These are phyloP conservation scores for Caenorhabditis remanei DNA, from an alignment of 1,140 invertebrate species.

Conservation along the genomic window DNA sequence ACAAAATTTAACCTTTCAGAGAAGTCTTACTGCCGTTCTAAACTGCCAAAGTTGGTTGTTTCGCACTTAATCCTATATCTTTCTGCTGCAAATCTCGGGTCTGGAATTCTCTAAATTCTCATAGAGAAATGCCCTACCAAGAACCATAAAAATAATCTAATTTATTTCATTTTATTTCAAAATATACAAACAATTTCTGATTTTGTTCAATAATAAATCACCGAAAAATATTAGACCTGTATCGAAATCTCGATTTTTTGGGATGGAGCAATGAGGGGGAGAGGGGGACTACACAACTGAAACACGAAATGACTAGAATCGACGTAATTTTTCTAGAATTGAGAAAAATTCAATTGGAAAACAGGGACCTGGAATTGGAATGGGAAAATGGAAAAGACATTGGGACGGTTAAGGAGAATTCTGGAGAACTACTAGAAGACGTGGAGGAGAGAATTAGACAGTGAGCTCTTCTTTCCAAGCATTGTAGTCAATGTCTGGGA, in stretches of 20 bases:
- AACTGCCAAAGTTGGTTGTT: too few relatives aligned
- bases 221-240: conserved; percentile 56
- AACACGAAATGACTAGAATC: conserved; percentile 31
- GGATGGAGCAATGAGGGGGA: not conserved
- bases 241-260: conserved; percentile 48
- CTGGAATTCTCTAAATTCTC: too few relatives aligned
- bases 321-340: not conserved
- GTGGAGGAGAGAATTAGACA: conserved; percentile 19
- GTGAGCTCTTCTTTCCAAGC: conserved; percentile 65
- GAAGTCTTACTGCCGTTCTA: too few relatives aligned
- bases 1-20: too few relatives aligned
- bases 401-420: not conserved
- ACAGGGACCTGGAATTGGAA: not conserved
- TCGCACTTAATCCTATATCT: too few relatives aligned
- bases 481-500: conserved; percentile 64
- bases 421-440: not conserved
- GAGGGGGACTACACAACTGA: not conserved
- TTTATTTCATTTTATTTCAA: not conserved
- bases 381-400: too few relatives aligned
- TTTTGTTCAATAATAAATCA: not conserved
- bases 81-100: too few relatives aligned
- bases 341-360: not conserved
- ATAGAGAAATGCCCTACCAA: too few relatives aligned
- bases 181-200: conserved; percentile 7
- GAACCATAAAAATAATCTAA: conserved; percentile 2